Conservation (phyloP, 2,113 vertebrate genomes). For the Candoia aspera region DNA sequence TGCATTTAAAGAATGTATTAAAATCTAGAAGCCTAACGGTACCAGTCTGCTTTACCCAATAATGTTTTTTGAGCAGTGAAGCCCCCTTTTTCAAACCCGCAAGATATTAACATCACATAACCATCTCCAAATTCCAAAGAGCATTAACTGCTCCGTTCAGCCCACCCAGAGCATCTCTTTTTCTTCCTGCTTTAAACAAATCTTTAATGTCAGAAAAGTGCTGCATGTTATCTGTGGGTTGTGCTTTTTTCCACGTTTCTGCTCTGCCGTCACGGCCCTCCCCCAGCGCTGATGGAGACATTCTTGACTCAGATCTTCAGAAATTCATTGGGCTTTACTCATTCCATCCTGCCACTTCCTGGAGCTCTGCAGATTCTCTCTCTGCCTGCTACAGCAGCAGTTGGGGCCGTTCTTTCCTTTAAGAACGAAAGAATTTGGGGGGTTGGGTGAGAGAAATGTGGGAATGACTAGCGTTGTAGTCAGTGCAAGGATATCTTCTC, state of each 20-base stretch:
- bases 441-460: background rate
- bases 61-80: background rate
- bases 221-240: background rate
- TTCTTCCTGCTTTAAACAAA: background rate
- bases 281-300: background rate
- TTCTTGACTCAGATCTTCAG: conserved; percentile 7
- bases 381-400: background rate
- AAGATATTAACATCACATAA: background rate
- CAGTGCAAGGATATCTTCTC: background rate
- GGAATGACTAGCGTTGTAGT: background rate
- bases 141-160: too few relatives aligned
- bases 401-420: background rate
- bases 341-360: background rate
- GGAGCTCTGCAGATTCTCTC: too few relatives aligned
- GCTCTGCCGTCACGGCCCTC: background rate
- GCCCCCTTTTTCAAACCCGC: background rate
- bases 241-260: background rate
- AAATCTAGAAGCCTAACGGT: background rate
- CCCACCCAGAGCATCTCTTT: background rate
- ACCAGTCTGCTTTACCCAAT: background rate
- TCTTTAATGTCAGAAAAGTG: background rate
- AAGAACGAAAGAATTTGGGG: background rate
- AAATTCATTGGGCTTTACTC: background rate
- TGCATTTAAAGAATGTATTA: background rate
- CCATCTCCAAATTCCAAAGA: background rate